Base-by-base conservation (phyloP, 1,140 invertebrate species). In the Scaptomyza montana region DNA sequence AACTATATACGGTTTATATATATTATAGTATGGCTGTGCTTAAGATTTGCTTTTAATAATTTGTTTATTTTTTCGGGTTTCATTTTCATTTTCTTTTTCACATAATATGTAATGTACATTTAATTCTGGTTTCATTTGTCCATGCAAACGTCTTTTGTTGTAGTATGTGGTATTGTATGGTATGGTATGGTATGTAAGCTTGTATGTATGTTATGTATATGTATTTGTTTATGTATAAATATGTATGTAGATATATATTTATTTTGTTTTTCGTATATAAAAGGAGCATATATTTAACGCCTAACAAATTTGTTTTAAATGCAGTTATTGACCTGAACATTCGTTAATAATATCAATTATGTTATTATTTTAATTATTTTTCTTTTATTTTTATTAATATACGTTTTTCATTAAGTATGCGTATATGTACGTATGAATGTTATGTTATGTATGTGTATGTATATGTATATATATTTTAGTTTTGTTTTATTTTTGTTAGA, bases 301-400 rank as follows among this genome's bases (percentile, higher is more conserved):
- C 81, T 87, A 86, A 81, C 71, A 78, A 78, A 77, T 63, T 79
- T 45, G 21, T 71, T 59, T 89, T 89, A 89, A 89, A 89, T 89
- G 84, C 84, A 89, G 77, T 89, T 89, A 69, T 89, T 89, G 84
- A 89, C 84, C 84, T 89, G 84, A 89, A 89, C 84, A 80, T 80
- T 79, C 46, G 62, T 76, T 75, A 75, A 64, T 68, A 60, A 25
- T 12, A 43, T 43, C 5, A 4, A 9, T 43, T 0, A 51, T 56
- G 47, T 69, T 63, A 60, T 72, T 53, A 51, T 56, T 45, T 39
- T 57, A 43, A 54, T 74, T 33, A 33, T 7, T 33, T 36, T n/a
- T 41, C 39, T 5, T 43, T 4, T n/a, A 25, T 43, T n/a, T 43
- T 36, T 36, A 63, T 56, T 53, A 8, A 66, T 59, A 66, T 66